Evolutionary conservation across 2,113 vertebrate genomes (phyloP).

Genomic region (Lanius ludovicianus): DNA sequence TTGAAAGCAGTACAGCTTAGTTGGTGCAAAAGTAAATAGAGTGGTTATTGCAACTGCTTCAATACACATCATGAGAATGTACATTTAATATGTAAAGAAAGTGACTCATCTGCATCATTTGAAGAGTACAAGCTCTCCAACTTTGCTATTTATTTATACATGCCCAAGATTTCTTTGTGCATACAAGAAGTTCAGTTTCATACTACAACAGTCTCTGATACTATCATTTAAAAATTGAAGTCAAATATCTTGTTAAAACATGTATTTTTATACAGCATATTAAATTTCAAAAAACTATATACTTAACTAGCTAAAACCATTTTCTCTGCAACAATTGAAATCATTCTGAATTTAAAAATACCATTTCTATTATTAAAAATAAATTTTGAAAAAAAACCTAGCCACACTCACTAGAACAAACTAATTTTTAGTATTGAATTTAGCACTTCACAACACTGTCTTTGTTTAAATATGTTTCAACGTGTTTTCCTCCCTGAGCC

Average conservation of each 20-base stretch:
- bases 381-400: not conserved
- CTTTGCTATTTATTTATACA: not conserved
- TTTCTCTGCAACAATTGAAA: slow-evolving; percentile 38
- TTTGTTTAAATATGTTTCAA: not conserved
- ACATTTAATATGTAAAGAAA: not conserved
- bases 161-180: not conserved
- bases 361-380: not conserved
- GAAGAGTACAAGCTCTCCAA: not conserved
- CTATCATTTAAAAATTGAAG: slow-evolving; percentile 1
- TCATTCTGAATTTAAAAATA: slow-evolving; percentile 5
- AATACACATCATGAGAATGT: not conserved
- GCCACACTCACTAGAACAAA: not conserved
- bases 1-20: slow-evolving; percentile 18
- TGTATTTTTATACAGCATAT: not conserved
- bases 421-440: not conserved
- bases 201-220: not conserved
- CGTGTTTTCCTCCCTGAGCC: not conserved
- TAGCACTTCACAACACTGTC: not conserved
- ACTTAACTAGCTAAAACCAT: slow-evolving; percentile 35
- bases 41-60: not conserved
- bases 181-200: not conserved
- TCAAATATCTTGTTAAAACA: slow-evolving; percentile 26
- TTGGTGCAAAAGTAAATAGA: not conserved
- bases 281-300: slow-evolving; percentile 19
- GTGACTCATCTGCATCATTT: not conserved